Evolutionary conservation across 2,113 vertebrate genomes (phyloP), one percentile per base, ranked within the genome.

Genomic region (Chrysemys picta): DNA sequence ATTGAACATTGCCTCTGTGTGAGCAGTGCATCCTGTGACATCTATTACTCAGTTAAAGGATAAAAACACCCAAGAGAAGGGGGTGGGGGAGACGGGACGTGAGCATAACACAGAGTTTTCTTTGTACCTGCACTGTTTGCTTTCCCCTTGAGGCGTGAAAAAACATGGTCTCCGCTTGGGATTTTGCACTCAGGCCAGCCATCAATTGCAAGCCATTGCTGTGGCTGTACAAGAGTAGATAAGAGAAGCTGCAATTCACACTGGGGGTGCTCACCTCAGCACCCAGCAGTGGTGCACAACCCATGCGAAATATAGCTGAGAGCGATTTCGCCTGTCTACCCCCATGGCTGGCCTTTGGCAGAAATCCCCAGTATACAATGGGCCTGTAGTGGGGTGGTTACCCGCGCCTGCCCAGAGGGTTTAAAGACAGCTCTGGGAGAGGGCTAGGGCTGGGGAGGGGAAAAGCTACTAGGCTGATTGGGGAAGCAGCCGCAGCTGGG

Each of bases 1-100:
- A 50, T 86, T 89, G 35, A 25, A 21, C 6, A 0, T 52, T 10
- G 79, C 82, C 59, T 85, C 92, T 93, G 87, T 78, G 12, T 83
- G 11, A 91, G 91, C 72, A 27, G 38, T 50, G 24, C 72, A 56
- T 93, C 91, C 95, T 96, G 24, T 35, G 52, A 56, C 22, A 38
- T 82, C 53, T 16, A 14, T 25, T 24, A 14, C 42, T 45, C 22
- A 78, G 75, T 78, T 78, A 27, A 91, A 85, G 85, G 89, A 59
- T 35, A 10, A 8, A 38, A 82, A 38, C 29, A 35, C 24, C 38
- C n/a, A 42, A 7, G 57, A 0, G 25, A 29, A 35, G 56, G 29
- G 81, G 82, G 87, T 3, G n/a, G 27, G 47, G 14, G 75, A 72
- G 16, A 54, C 65, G 82, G 16, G 87, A 87, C 83, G 85, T 47